Evolutionary conservation across 1,140 invertebrate genomes (phyloP).

Genomic region (Acromyrmex heyeri): DNA sequence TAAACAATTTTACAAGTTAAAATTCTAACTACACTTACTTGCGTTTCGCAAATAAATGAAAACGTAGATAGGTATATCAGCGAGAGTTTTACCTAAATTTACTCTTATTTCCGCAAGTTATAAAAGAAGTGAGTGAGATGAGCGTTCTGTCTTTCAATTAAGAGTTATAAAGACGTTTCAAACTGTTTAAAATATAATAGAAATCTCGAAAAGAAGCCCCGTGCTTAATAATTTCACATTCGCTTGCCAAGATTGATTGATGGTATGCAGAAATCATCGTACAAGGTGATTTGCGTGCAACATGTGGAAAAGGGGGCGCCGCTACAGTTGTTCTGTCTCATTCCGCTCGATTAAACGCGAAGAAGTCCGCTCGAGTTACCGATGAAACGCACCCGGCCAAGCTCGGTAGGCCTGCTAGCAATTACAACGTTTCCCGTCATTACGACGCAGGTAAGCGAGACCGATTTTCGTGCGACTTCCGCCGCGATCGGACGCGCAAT

Average conservation of each 20-base stretch:
- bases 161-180: background rate
- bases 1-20: background rate
- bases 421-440: constrained; percentile 85
- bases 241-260: constrained; percentile 17
- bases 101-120: background rate
- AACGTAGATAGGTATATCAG: background rate
- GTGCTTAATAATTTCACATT: background rate
- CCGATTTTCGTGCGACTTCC: constrained; percentile 84
- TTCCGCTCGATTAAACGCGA: constrained; percentile 83
- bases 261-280: constrained; percentile 42
- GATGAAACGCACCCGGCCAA: constrained; percentile 77
- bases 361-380: constrained; percentile 78
- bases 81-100: background rate
- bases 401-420: constrained; percentile 77
- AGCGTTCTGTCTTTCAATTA: background rate
- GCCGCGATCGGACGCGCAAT: constrained; percentile 69
- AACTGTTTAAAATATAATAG: background rate
- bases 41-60: background rate
- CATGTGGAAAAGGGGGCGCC: constrained; percentile 31
- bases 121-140: background rate
- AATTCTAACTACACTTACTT: background rate
- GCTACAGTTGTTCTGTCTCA: constrained; percentile 77
- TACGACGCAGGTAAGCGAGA: constrained; percentile 83
- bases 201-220: background rate
- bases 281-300: constrained; percentile 45